A percentile compares a stretch with the other conserved stretches of the same genome.
Evolutionary conservation across 2,797 vertebrate species (phyloP).

Genomic region (Enteromius treurensis): DNA sequence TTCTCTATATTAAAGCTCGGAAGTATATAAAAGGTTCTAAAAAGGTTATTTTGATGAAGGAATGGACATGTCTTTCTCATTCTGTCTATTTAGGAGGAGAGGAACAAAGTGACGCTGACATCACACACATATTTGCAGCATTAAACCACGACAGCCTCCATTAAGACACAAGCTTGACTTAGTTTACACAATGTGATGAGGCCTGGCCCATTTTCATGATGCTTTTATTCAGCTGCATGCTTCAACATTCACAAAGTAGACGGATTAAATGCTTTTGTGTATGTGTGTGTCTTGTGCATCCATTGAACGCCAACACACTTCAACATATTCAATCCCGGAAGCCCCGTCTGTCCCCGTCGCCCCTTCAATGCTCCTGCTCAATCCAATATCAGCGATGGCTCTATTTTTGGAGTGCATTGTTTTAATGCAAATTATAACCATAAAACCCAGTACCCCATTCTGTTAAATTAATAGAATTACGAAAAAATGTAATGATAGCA

Average conservation of each 20-base stretch:
- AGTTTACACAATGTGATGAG: slow-evolving; percentile 71
- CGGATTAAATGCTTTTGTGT: slow-evolving; percentile 46
- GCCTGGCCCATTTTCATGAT: slow-evolving; percentile 64
- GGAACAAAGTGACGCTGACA: slow-evolving; percentile 74
- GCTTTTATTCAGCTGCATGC: slow-evolving; percentile 47
- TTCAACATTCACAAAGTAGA: slow-evolving; percentile 44
- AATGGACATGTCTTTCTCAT: slow-evolving; percentile 72
- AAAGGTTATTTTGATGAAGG: slow-evolving; percentile 75
- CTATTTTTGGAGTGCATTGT: slow-evolving; percentile 91
- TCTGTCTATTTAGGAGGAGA: slow-evolving; percentile 65
- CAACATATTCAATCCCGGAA: slow-evolving; percentile 68
- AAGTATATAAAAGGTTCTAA: slow-evolving; percentile 70
- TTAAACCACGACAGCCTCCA: slow-evolving; percentile 59
- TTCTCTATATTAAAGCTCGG: slow-evolving; percentile 67
- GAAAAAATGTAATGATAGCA: slow-evolving; percentile 99
- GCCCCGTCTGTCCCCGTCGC: slow-evolving; percentile 66
- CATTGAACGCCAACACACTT: slow-evolving; percentile 61
- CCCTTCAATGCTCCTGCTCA: slow-evolving; percentile 55
- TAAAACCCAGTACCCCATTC: slow-evolving; percentile 99
- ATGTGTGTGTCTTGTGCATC: slow-evolving; percentile 41
- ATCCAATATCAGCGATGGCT: slow-evolving; percentile 79
- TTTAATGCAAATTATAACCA: slow-evolving; percentile 99
- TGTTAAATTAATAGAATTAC: slow-evolving; percentile 99
- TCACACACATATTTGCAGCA: slow-evolving; percentile 57
- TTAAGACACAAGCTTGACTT: slow-evolving; percentile 79